A percentile compares a stretch with the other conserved stretches of the same genome.
Evolutionary conservation across 2,113 vertebrate genomes (phyloP).

Genomic region (Sapayoa aenigma): DNA sequence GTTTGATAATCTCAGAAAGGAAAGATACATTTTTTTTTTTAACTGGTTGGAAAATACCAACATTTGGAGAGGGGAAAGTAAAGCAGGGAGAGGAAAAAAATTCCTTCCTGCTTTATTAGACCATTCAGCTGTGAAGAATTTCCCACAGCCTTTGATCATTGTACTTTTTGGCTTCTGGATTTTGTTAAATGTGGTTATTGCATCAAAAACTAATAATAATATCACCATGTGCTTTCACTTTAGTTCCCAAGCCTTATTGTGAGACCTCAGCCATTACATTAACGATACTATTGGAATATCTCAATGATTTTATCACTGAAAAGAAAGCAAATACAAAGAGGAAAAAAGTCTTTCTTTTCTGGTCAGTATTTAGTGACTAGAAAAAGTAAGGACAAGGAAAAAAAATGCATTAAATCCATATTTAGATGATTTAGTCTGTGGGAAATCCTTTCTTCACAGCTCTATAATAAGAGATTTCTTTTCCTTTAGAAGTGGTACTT

Average conservation of each 20-base stretch:
- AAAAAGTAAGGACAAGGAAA: neutral
- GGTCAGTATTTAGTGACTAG: neutral
- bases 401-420: neutral
- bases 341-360: neutral
- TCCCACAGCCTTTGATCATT: neutral
- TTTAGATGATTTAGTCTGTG: neutral
- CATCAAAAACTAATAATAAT: neutral
- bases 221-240: neutral
- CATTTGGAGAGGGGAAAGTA: neutral
- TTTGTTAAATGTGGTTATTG: neutral
- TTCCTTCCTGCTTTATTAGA: neutral
- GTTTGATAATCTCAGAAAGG: neutral
- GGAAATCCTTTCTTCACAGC: neutral
- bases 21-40: neutral
- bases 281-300: neutral
- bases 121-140: neutral
- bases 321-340: neutral
- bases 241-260: neutral
- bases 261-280: neutral
- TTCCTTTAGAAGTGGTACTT: neutral
- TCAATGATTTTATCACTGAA: neutral
- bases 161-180: neutral
- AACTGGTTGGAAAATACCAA: neutral
- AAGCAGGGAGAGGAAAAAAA: neutral
- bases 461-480: neutral